Conservation (phyloP, 2,888 invertebrate species). For the Cosmia pyralina region DNA sequence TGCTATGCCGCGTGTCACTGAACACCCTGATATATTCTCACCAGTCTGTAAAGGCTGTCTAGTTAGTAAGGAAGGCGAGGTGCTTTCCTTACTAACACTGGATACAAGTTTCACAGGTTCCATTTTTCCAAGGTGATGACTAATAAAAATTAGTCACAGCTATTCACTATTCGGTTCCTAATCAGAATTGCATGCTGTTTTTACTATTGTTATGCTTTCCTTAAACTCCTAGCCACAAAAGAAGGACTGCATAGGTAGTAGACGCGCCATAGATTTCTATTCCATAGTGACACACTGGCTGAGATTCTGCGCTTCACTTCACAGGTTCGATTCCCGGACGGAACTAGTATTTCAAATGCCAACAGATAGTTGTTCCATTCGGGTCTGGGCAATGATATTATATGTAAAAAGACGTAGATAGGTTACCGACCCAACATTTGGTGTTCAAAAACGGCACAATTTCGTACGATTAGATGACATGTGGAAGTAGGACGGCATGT, state of each 20-base stretch:
- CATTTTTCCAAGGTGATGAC: neutral
- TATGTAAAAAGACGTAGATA: no score
- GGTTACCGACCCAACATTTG: no score
- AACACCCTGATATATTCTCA: slow-evolving; percentile 6
- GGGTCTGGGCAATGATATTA: no score
- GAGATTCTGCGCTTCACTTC: neutral
- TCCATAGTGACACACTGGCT: neutral
- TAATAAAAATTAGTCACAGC: neutral
- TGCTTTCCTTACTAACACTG: neutral
- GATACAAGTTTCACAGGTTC: neutral
- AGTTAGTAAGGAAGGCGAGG: neutral
- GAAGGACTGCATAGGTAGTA: no score
- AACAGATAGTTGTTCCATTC: neutral
- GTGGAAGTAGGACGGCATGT: no score
- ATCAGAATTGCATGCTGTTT: no score
- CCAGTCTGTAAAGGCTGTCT: neutral
- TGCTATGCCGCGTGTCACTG: slow-evolving; percentile 16
- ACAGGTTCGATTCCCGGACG: neutral
- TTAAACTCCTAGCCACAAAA: no score
- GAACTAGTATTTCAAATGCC: neutral
- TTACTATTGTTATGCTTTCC: no score
- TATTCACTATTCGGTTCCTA: neutral
- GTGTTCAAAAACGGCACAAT: no score
- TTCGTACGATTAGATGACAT: no score
- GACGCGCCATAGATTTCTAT: neutral